Percentiles rank a stretch among this genome's conserved stretches.
phyloP scores from a whole-genome alignment of 2,888 invertebrate species.

The Galerucella pusilla region DNA sequence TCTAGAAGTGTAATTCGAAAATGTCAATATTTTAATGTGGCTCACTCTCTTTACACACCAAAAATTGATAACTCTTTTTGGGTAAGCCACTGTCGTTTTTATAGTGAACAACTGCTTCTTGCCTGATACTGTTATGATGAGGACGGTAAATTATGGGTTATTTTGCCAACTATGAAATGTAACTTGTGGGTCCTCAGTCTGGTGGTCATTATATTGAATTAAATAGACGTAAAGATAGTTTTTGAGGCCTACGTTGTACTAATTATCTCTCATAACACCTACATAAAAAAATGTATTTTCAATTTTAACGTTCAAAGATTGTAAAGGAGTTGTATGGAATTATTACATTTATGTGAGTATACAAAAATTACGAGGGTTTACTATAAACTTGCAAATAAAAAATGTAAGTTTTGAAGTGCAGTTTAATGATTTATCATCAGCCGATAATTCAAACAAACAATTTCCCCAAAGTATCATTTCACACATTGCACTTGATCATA shows the following conservation, averaged over 20 bases:
- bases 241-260: background rate
- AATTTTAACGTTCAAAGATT: no score
- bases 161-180: conserved; percentile 11
- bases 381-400: no score
- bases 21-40: background rate
- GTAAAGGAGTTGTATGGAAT: no score
- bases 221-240: background rate
- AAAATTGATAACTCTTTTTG: background rate
- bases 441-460: background rate
- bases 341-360: no score
- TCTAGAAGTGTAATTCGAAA: no score
- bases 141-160: conserved; percentile 21
- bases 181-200: background rate
- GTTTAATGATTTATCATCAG: background rate
- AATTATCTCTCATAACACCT: background rate
- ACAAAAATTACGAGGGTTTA: no score
- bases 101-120: conserved; percentile 17
- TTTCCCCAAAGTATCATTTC: conserved; percentile 17
- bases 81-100: conserved; percentile 9
- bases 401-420: background rate
- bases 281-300: background rate
- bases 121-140: conserved; percentile 20
- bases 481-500: conserved; percentile 19
- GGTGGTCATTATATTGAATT: background rate
- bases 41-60: background rate